Evolutionary conservation across 2,113 vertebrate genomes (phyloP).

Genomic region (Cromileptes altivelis): DNA sequence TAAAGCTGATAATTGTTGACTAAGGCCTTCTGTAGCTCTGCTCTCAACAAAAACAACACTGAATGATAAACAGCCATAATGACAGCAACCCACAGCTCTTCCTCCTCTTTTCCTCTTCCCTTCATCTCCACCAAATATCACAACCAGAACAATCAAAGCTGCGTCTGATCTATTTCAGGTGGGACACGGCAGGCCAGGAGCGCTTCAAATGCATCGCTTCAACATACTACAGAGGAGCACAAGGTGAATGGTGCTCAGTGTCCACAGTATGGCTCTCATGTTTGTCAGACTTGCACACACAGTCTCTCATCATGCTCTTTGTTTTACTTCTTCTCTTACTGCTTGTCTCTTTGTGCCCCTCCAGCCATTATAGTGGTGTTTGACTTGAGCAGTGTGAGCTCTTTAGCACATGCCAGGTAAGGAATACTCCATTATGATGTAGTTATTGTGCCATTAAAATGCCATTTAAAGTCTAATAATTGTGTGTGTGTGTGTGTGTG

Average conservation of each 20-base stretch:
- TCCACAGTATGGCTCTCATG: background rate
- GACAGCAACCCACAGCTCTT: background rate
- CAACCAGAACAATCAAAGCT: background rate
- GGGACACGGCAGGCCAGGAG: slow-evolving; percentile 98
- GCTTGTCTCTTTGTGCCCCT: slow-evolving; percentile 6
- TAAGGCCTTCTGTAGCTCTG: background rate
- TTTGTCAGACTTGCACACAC: background rate
- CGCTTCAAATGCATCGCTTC: slow-evolving; percentile 98
- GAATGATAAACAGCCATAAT: no score
- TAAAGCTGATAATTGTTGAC: background rate
- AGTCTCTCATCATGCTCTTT: background rate
- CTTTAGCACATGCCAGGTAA: slow-evolving; percentile 92
- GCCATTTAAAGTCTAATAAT: background rate
- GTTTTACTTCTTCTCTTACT: slow-evolving; percentile 4
- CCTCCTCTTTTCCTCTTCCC: background rate
- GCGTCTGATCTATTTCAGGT: slow-evolving; percentile 80
- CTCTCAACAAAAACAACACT: background rate
- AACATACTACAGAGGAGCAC: slow-evolving; percentile 97
- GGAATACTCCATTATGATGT: background rate
- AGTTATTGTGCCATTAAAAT: background rate
- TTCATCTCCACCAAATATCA: background rate
- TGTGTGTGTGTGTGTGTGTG: slow-evolving; percentile 22
- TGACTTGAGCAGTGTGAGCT: slow-evolving; percentile 90
- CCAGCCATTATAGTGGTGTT: slow-evolving; percentile 96
- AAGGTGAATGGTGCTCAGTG: slow-evolving; percentile 84